Base-by-base conservation (phyloP, 2,888 invertebrate genomes). In the Polydesmus complanatus region DNA sequence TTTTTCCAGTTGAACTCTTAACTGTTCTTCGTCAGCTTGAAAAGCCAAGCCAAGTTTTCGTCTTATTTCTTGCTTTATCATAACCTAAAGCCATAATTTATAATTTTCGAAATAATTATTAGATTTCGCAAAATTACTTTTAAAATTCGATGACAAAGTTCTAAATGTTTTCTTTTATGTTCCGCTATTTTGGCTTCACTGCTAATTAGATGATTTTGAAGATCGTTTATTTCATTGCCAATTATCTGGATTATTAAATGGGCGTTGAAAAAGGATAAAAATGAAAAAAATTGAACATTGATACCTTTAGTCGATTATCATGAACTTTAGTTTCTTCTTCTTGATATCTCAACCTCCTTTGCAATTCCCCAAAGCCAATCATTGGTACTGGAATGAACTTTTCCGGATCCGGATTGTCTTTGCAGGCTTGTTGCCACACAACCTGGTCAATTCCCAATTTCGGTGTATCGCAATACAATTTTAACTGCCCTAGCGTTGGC, bases 341-440 rank as follows among this genome's bases (percentile, higher is more conserved):
- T 60, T 68, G 93, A 67, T 86, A 86, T 64, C 87, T 82, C 60
- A 91, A 81, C 18, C 96, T 82, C 74, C 85, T 84, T 72, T 78
- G 75, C 2, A 83, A 71, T 64, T 80, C 79, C 47, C 74, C 74
- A 71, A 96, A 95, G 0, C 97, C 97, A 65, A 94, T 83, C 74
- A 97, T 86, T 0, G 95, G 92, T 14, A 93, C 88, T 0, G 97
- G 97, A 70, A 98, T 85, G 68, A 92, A 87, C 69, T 84, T 84
- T 47, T 82, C 82, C 0, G 90, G 83, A 74, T 96, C 89, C 0
- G 97, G 98, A 77, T 98, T 98, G 70, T 96, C 95, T 27, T 85
- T 77, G 70, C 93, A 92, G 0, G 96, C 96, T 73, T 97, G 95
- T 69, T 88, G 86, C 98, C 98, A 98, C 68, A 96, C 78, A 63